Evolutionary conservation across 30 jellyfish, hydroid and myxozoan genomes (phyloP).

Genomic region (Pelagia noctiluca): DNA sequence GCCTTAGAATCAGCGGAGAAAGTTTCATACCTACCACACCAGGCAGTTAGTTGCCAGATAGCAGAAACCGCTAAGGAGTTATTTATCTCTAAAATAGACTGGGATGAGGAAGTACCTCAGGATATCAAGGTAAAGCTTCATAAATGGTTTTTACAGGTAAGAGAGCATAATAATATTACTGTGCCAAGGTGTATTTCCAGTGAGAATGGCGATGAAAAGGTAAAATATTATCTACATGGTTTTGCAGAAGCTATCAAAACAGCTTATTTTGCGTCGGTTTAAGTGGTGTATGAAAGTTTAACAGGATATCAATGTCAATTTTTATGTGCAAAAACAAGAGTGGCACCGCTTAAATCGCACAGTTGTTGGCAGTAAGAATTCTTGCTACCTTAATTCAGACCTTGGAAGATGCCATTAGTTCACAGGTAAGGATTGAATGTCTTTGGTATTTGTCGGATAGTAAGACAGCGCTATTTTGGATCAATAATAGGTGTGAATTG

Average conservation of each 20-base stretch:
- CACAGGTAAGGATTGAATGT: not conserved
- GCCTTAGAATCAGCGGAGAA: no score
- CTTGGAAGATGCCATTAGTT: not conserved
- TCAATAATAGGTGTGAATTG: slow-evolving; percentile 19
- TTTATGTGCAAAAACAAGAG: not conserved
- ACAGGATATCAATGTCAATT: not conserved
- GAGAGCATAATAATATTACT: not conserved
- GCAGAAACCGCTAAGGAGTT: no score
- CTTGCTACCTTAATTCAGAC: not conserved
- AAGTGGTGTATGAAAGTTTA: not conserved
- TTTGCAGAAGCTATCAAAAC: not conserved
- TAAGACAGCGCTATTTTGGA: not conserved
- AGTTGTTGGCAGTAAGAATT: not conserved
- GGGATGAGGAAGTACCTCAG: not conserved
- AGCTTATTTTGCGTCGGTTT: not conserved
- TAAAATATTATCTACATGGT: not conserved
- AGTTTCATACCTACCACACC: not conserved
- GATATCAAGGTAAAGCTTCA: not conserved
- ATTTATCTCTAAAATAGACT: not conserved
- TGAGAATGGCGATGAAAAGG: not conserved
- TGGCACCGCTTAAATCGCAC: not conserved
- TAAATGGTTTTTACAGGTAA: not conserved
- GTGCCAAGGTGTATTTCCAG: not conserved
- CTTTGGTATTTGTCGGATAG: not conserved
- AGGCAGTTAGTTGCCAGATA: no score